Conservation (phyloP, 64 coral and sea anemone species). For the Hydrozoanthus tunicans region DNA sequence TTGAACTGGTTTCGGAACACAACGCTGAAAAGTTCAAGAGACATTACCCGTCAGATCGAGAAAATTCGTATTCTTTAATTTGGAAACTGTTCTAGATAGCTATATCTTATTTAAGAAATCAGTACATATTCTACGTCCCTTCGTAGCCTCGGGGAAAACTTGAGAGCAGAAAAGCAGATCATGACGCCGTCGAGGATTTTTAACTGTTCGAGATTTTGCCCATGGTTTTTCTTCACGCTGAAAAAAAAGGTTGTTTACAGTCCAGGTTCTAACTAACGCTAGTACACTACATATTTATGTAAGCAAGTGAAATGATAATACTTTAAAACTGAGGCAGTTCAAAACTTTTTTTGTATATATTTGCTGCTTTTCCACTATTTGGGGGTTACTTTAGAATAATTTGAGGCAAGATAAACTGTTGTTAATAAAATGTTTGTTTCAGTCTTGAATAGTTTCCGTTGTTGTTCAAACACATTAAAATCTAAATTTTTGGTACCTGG, state of each 20-base stretch:
- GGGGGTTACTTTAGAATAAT: background rate
- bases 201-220: too few relatives aligned
- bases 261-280: too few relatives aligned
- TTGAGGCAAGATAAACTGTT: background rate
- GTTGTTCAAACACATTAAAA: background rate
- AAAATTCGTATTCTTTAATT: background rate
- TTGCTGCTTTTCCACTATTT: background rate
- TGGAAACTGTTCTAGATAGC: background rate
- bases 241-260: too few relatives aligned
- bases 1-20: background rate
- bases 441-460: background rate
- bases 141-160: background rate
- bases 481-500: background rate
- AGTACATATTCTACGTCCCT: background rate
- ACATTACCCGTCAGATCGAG: background rate
- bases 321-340: background rate
- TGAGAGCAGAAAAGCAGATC: background rate
- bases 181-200: too few relatives aligned
- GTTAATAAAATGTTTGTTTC: background rate
- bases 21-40: background rate
- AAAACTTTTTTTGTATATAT: background rate
- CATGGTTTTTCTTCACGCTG: too few relatives aligned
- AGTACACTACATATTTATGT: too few relatives aligned
- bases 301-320: background rate
- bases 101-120: background rate